These are phyloP conservation scores for Caenorhabditis sp. DNA, from an alignment of 2,888 invertebrate genomes.

Conservation along the genomic window DNA sequence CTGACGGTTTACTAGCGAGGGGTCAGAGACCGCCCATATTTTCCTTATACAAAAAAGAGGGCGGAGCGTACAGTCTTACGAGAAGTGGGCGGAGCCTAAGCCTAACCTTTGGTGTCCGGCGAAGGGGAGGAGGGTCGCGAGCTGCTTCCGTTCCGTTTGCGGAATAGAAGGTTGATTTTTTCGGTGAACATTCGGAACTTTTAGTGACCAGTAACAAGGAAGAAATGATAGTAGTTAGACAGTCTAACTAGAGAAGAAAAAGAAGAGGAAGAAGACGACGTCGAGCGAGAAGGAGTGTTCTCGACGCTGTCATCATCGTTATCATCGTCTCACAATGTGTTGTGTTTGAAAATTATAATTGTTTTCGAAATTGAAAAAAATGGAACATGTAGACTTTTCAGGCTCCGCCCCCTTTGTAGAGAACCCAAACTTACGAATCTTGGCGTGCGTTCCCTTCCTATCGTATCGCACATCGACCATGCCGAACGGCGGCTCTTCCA, in stretches of 20 bases:
- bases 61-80: background rate
- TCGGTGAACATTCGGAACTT: background rate
- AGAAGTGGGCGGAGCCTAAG: conserved; percentile 1
- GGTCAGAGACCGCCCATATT: background rate
- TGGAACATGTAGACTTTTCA: too few relatives aligned
- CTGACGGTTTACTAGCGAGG: background rate
- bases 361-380: background rate
- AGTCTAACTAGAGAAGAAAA: too few relatives aligned
- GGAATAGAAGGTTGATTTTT: conserved; percentile 60
- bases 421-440: conserved; percentile 53
- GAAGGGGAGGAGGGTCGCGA: conserved; percentile 47
- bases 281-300: too few relatives aligned
- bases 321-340: too few relatives aligned
- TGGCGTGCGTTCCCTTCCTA: conserved; percentile 35
- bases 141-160: conserved; percentile 50
- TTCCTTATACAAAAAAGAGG: background rate
- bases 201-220: conserved; percentile 22
- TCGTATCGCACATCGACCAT: conserved; percentile 43
- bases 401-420: too few relatives aligned
- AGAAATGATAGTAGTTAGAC: conserved; percentile 13
- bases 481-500: conserved; percentile 17
- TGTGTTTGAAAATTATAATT: background rate
- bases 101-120: conserved; percentile 34
- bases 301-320: too few relatives aligned
- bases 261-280: background rate